Percentiles rank a stretch among this genome's conserved stretches.
Conservation (phyloP, 92 coral and sea anemone species). For the Meandrina meandrites region DNA sequence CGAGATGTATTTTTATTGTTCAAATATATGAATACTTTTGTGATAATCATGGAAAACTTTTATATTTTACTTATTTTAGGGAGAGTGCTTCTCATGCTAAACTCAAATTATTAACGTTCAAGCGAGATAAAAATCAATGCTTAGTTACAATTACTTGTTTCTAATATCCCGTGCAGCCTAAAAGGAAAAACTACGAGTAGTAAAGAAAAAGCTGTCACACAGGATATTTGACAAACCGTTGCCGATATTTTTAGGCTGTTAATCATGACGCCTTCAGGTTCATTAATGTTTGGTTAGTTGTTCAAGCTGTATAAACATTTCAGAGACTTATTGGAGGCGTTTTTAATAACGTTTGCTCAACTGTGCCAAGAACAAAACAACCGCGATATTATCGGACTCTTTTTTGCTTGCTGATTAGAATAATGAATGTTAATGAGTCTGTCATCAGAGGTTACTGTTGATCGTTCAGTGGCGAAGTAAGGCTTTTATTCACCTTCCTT, state of each 20-base stretch:
- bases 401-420: neutral
- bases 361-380: slow-evolving; percentile 1
- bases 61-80: neutral
- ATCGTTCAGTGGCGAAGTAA: too few relatives aligned
- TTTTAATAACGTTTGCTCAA: slow-evolving; percentile 6
- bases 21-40: neutral
- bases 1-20: neutral
- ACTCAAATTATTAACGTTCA: neutral
- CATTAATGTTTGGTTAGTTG: neutral
- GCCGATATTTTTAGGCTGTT: neutral
- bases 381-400: neutral
- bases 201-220: neutral
- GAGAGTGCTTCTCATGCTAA: neutral
- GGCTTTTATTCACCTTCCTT: neutral
- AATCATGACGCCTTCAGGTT: neutral
- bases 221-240: neutral
- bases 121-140: neutral
- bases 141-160: too few relatives aligned
- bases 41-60: neutral
- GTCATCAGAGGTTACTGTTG: neutral
- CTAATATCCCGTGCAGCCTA: neutral
- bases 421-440: slow-evolving; percentile 2
- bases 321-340: neutral
- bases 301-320: neutral
- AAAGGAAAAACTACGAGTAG: neutral